Evolutionary conservation across 2,888 invertebrate species (phyloP), one percentile per base, ranked within the genome.

Genomic region (Philhelius pedissequus): DNA sequence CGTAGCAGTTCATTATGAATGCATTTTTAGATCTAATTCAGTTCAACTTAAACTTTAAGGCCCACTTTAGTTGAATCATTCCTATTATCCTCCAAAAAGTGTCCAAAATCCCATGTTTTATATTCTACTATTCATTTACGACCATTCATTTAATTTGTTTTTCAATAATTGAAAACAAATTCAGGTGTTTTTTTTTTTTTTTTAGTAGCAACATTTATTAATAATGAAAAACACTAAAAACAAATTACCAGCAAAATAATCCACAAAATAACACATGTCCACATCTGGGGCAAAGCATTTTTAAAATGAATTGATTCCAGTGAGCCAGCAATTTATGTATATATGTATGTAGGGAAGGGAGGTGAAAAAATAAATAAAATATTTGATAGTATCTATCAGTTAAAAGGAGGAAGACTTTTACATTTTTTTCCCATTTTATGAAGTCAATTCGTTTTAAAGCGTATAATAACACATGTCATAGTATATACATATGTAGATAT

Each of bases 381-480:
- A 76, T 84, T 84, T 84, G 70, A 80, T 84, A 84, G 80, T 75
- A 70, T 66, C 69, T n/a, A 13, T 13, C 78, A 74, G 79, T 79
- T 73, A 69, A 83, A 74, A 74, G 60, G 70, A 74, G 60, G 70
- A 40, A 66, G 48, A 35, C 50, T 45, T 50, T 32, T 60, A 13
- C 4, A 45, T 30, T 22, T 43, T 18, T 43, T 18, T 62, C 22
- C 5, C 11, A 64, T 84, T 84, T 80, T 80, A 84, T 84, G 64
- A 40, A 68, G 80, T 75, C 80, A 84, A 80, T 84, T 84, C 60
- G 70, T 80, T 70, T 68, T 64, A 54, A 73, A 82, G 38, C 48
- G 45, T 76, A 62, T 45, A 60, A 32, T 40, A 62, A 30, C n/a
- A 27, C 38, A 38, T 13, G 11, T 6, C 18, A 62, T 43, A 18